Percentiles rank a stretch among this genome's conserved stretches.
Conservation (phyloP, 1,140 invertebrate species). For the Caerostris darwini region DNA sequence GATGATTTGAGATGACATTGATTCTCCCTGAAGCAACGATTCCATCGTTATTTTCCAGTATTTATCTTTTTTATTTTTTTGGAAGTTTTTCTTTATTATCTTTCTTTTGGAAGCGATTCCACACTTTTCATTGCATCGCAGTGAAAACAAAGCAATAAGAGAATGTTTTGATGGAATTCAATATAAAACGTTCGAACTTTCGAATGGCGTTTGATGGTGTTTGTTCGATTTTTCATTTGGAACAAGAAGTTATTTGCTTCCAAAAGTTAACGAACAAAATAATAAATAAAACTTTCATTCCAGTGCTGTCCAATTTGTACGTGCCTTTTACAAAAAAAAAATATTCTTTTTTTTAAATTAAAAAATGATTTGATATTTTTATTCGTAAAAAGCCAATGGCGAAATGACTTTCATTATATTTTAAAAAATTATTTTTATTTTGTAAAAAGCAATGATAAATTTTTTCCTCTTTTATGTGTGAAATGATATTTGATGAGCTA, state of each 20-base stretch:
- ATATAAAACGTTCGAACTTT: neutral
- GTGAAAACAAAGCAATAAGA: neutral
- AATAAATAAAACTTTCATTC: neutral
- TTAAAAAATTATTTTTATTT: no score
- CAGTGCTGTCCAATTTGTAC: neutral
- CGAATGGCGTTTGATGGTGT: neutral
- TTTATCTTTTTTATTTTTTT: neutral
- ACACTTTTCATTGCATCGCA: neutral
- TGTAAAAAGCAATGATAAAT: no score
- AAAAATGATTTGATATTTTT: neutral
- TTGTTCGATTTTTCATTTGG: neutral
- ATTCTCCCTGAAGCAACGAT: neutral
- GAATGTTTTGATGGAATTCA: neutral
- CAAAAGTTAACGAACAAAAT: neutral
- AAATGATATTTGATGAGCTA: no score
- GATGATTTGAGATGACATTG: neutral
- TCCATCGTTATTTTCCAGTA: neutral
- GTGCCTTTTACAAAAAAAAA: neutral
- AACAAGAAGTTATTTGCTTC: neutral
- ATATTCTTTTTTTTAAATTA: neutral
- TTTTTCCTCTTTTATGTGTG: no score
- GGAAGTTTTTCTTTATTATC: neutral
- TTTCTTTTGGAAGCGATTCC: neutral
- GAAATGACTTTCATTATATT: neutral
- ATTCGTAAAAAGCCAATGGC: neutral